Conservation (phyloP, 1,140 invertebrate species). For the Brachionus koreanus region DNA sequence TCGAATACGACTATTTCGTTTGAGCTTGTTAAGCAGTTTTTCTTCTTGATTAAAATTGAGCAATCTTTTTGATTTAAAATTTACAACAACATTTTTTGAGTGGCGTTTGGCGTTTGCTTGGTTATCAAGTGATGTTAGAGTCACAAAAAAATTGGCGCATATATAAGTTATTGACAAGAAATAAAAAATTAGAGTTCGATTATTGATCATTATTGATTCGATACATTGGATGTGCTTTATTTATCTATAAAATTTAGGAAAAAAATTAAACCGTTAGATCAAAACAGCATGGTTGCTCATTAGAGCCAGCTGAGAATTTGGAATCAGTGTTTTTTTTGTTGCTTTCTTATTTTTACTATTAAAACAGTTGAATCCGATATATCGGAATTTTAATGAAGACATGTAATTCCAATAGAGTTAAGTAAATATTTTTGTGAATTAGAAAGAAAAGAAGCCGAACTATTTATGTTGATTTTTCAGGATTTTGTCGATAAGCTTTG, state of each 20-base stretch:
- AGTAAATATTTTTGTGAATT: not conserved
- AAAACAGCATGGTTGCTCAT: slow-evolving; percentile 21
- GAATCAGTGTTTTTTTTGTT: not conserved
- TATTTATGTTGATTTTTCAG: not conserved
- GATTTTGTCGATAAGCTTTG: not conserved
- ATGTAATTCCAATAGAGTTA: not conserved
- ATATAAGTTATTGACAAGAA: not conserved
- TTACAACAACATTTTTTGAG: not conserved
- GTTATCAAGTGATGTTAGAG: not conserved
- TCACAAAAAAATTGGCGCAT: not conserved
- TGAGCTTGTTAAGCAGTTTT: not conserved
- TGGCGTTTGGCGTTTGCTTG: not conserved
- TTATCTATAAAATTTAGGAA: not conserved
- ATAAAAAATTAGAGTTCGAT: not conserved
- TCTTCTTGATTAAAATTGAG: not conserved
- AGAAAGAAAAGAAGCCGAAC: slow-evolving; percentile 15
- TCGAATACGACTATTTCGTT: not conserved
- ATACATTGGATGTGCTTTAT: not conserved
- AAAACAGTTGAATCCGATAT: not conserved
- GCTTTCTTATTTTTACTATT: not conserved
- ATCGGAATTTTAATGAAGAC: slow-evolving; percentile 7
- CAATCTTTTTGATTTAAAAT: not conserved
- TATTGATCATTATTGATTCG: not conserved
- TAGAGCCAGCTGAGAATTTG: not conserved
- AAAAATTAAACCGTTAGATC: not conserved